phyloP scores from a whole-genome alignment of 2,113 vertebrate species.

The Crotalus viridis region DNA sequence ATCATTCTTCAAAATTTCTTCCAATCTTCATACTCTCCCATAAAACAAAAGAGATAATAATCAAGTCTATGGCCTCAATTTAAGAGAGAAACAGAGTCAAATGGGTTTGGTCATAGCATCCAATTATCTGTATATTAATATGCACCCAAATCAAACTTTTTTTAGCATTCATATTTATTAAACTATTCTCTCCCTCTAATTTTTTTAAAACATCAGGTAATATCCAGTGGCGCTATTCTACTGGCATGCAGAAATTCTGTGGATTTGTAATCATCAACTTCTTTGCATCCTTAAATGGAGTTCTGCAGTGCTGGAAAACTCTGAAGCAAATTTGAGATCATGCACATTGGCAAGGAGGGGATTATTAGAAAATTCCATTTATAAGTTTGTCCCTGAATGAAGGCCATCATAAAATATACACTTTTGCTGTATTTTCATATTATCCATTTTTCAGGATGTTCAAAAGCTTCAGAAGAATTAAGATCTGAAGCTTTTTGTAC shows the following conservation, averaged over 20 bases:
- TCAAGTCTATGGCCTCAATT: background rate
- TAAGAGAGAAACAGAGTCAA: background rate
- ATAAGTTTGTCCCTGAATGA: too few species aligned
- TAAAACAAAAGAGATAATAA: background rate
- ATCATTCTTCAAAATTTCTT: background rate
- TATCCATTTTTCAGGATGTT: background rate
- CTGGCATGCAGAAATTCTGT: too few species aligned
- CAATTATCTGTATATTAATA: background rate
- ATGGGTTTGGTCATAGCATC: background rate
- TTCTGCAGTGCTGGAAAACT: too few species aligned
- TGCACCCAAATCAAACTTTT: background rate
- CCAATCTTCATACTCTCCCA: background rate
- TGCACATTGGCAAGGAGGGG: too few species aligned
- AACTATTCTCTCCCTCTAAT: background rate
- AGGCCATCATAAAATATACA: too few species aligned
- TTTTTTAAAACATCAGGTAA: background rate
- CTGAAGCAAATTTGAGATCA: too few species aligned
- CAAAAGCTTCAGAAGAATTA: background rate
- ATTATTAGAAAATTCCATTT: too few species aligned
- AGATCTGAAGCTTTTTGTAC: background rate
- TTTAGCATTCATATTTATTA: background rate
- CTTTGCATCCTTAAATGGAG: too few species aligned
- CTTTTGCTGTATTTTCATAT: too few species aligned
- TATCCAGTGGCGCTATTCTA: too few species aligned
- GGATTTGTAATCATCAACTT: too few species aligned